Percentiles rank a stretch among this genome's conserved stretches.
Conservation (phyloP, 2,888 invertebrate species). For the Drosophila infuscata region DNA sequence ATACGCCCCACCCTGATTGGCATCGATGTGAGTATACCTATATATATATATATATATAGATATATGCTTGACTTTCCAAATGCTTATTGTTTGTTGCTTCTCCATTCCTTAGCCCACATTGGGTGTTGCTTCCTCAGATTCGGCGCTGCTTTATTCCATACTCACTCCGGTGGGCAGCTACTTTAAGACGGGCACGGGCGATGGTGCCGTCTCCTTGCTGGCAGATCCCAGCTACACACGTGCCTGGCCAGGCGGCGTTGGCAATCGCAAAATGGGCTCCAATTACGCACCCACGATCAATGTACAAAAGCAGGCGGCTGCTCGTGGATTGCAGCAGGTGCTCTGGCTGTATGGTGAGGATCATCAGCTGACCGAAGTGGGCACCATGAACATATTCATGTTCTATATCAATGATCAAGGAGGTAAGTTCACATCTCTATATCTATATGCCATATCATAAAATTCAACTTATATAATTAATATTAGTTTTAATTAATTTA, state of each 20-base stretch:
- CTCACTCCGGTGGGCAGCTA: slow-evolving; percentile 97
- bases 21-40: slow-evolving; percentile 91
- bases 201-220: slow-evolving; percentile 92
- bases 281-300: slow-evolving; percentile 95
- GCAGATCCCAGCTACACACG: slow-evolving; percentile 96
- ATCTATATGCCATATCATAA: too few relatives aligned
- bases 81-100: background rate
- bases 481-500: background rate
- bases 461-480: too few relatives aligned
- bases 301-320: slow-evolving; percentile 91
- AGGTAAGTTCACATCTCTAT: slow-evolving; percentile 87
- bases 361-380: slow-evolving; percentile 97
- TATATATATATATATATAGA: background rate
- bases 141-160: slow-evolving; percentile 96
- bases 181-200: slow-evolving; percentile 88
- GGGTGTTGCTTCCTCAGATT: slow-evolving; percentile 94
- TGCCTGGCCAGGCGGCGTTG: slow-evolving; percentile 97
- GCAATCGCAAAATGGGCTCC: slow-evolving; percentile 97
- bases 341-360: slow-evolving; percentile 98
- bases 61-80: background rate
- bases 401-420: slow-evolving; percentile 94
- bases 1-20: slow-evolving; percentile 98
- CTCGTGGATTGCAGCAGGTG: slow-evolving; percentile 95
- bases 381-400: slow-evolving; percentile 99
- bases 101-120: slow-evolving; percentile 90